Percentiles rank a stretch among this genome's conserved stretches.
phyloP scores from a whole-genome alignment of 2,888 invertebrate species.

The Caenorhabditis sp. region DNA sequence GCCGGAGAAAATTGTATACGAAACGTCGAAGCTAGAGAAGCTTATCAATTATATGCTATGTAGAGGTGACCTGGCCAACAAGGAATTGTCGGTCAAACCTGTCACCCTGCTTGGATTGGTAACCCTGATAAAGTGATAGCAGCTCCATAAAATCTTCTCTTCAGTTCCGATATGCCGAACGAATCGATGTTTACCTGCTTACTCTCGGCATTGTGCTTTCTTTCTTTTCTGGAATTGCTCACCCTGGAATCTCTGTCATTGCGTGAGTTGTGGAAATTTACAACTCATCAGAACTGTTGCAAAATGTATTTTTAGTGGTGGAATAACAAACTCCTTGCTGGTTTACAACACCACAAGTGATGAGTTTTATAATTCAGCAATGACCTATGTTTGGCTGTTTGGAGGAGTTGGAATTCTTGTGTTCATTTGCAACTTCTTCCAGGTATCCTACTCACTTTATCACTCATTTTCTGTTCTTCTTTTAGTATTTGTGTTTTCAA shows the following conservation, averaged over 20 bases:
- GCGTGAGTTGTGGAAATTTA: slow-evolving; percentile 16
- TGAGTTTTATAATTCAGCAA: slow-evolving; percentile 69
- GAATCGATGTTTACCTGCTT: slow-evolving; percentile 64
- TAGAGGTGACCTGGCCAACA: slow-evolving; percentile 68
- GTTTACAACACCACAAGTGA: slow-evolving; percentile 62
- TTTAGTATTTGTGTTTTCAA: slow-evolving; percentile 76
- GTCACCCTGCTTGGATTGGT: slow-evolving; percentile 71
- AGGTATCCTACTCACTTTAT: slow-evolving; percentile 49
- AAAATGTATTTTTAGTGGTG: slow-evolving; percentile 60
- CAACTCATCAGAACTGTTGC: no score
- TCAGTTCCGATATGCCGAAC: slow-evolving; percentile 74
- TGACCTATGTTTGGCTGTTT: slow-evolving; percentile 75
- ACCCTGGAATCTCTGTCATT: slow-evolving; percentile 72
- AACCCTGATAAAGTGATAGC: slow-evolving; percentile 7
- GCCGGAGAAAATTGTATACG: slow-evolving; percentile 63
- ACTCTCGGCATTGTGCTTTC: slow-evolving; percentile 68
- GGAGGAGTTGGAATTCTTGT: slow-evolving; percentile 72
- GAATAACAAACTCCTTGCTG: slow-evolving; percentile 73
- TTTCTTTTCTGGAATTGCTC: slow-evolving; percentile 68
- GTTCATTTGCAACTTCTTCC: slow-evolving; percentile 69
- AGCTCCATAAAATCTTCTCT: not conserved
- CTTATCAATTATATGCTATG: slow-evolving; percentile 70
- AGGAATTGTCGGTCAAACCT: slow-evolving; percentile 69
- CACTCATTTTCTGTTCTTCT: not conserved
- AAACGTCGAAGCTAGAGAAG: slow-evolving; percentile 68